Base-by-base conservation (phyloP, 2,113 vertebrate genomes). In the Poeciliopsis prolifica region DNA sequence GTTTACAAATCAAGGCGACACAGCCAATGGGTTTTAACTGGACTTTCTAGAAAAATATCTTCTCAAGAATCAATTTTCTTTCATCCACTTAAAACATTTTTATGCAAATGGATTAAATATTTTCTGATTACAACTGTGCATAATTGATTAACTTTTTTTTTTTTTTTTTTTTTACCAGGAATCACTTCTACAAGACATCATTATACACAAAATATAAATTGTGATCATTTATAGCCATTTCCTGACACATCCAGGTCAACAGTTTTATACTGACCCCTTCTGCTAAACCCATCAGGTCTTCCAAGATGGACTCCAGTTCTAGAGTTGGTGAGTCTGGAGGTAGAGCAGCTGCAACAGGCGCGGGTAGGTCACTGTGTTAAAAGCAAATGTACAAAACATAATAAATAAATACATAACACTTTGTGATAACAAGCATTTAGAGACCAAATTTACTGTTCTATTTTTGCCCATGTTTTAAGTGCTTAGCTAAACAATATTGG, bases 241-340 rank as follows among this genome's bases (percentile, higher is more conserved):
- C 63, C 26, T 51, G 1, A 65, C 8, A 58, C 51, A 58, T 9
- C 9, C 51, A 12, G 42, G 15, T 2, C 61, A 24, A 48, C n/a
- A 4, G 1, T 69, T 54, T 54, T n/a, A 9, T 42, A 79, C 87
- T 68, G 68, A 94, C 92, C 91, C 31, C 84, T 42, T 88, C 14
- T 31, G 69, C 91, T 26, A 95, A 66, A 40, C 84, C 71, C 84
- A 94, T 54, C 61, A 95, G 75, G 9, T 92, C 88, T 65, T 94
- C 77, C 79, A 95, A 83, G 72, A 95, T 87, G 54, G 77, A 89
- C 3, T 95, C 92, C 70, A 95, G 87, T 64, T 95, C 93, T 29
- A 71, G 65, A 26, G 87, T 93, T 67, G 94, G 89, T 0, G 93
- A 93, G 37, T 72, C 61, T 0, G 85, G 77, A 33, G 79, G 65